Evolutionary conservation across 2,113 vertebrate genomes (phyloP), one percentile per base, ranked within the genome.

Genomic region (Hypanus sabinus): DNA sequence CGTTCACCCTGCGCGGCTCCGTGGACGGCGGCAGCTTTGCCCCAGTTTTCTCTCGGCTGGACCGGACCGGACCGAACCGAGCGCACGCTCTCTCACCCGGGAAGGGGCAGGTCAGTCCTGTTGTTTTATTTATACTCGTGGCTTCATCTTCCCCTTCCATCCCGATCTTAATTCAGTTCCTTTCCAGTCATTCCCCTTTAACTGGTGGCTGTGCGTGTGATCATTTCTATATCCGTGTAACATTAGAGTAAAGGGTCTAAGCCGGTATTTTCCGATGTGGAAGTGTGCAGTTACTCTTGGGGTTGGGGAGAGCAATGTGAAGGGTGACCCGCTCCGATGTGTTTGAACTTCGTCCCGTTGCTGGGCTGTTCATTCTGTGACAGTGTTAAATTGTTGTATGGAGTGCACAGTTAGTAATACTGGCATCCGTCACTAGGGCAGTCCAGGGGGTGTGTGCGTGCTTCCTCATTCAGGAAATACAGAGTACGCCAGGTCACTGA

Each of bases 381-480:
- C 68, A 7, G 62, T 36, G 20, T 68, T 90, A 12, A 68, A 30
- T 68, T 14, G 33, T 68, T 71, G 68, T 38, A 7, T 92, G 65
- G 33, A 71, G 14, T 30, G 91, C 11, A 55, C 65, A 93, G 38
- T 93, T 73, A 93, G 91, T 73, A 93, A 93, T 73, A 93, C 91
- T 55, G 30, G 16, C 27, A 55, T 46, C 91, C 68, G 91, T 93
- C 91, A 73, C 91, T 73, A 55, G 91, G 70, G 91, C 8, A 73
- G 68, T 38, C 68, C 1, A 27, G 91, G n/a, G 91, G n/a, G 91
- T 12, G 36, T 46, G 27, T 68, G 65, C 68, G 91, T 8, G 91
- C 65, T 90, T 46, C 20, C 12, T 93, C 36, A 93, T 93, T 93
- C 68, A 93, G 91, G 91, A 93, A 93, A 93, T 93, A n/a, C n/a